phyloP scores from a whole-genome alignment of 2,113 vertebrate species.

The Ophthalmolycus amberensis region DNA sequence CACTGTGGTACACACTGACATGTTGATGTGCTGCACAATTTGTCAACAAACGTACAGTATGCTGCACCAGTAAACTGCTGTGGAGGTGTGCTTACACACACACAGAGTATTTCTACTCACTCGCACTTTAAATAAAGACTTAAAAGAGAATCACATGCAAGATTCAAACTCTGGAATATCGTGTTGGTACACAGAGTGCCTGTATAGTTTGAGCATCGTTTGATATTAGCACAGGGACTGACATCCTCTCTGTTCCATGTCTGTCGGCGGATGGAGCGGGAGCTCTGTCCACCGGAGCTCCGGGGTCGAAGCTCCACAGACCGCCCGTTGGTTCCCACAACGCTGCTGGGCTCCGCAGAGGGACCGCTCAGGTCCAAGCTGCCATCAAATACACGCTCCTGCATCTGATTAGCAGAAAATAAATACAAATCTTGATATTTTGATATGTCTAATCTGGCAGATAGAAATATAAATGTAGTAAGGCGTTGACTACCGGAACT shows the following conservation, averaged over 20 bases:
- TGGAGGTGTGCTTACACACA: not conserved
- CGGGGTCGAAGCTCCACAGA: slow-evolving; percentile 85
- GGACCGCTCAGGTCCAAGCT: slow-evolving; percentile 88
- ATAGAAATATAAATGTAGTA: not conserved
- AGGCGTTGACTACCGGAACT: slow-evolving; percentile 84
- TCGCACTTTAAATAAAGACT: not conserved
- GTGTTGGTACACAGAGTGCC: not conserved
- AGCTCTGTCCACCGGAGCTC: slow-evolving; percentile 83
- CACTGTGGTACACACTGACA: not conserved
- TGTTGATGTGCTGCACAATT: not conserved
- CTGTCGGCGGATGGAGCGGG: slow-evolving; percentile 91
- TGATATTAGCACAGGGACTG: slow-evolving; percentile 50
- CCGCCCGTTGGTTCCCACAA: slow-evolving; percentile 84
- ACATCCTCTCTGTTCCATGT: slow-evolving; percentile 98
- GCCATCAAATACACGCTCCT: slow-evolving; percentile 92
- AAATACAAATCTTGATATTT: not conserved
- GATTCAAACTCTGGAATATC: not conserved
- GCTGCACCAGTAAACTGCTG: too few species aligned
- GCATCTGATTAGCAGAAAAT: slow-evolving; percentile 45
- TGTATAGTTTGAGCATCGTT: not conserved
- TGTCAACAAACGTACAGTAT: not conserved
- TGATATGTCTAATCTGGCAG: not conserved
- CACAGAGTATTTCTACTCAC: not conserved
- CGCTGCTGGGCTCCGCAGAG: slow-evolving; percentile 84
- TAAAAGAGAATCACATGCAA: not conserved